phyloP scores from a whole-genome alignment of 2,113 vertebrate genomes.

The Plotosus lineatus region DNA sequence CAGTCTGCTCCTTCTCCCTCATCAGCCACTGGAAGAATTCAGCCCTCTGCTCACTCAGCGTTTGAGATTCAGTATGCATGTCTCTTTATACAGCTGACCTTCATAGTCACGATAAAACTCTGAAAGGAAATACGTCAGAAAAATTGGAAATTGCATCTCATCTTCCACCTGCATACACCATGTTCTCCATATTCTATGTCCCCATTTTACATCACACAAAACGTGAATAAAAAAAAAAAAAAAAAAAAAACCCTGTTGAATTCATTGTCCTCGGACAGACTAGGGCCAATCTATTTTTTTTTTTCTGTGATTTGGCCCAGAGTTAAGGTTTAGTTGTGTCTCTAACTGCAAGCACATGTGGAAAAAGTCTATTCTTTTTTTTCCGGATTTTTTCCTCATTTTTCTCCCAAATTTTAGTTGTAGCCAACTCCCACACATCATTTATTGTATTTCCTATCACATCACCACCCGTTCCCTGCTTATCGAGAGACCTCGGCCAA shows the following conservation, averaged over 20 bases:
- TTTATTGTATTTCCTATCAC: no score
- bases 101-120: slow-evolving; percentile 14
- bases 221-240: neutral
- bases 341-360: neutral
- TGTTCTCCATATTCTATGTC: slow-evolving; percentile 7
- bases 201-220: neutral
- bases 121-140: slow-evolving; percentile 2
- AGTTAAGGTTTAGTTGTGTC: neutral
- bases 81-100: slow-evolving; percentile 40
- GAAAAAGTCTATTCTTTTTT: slow-evolving; percentile 29
- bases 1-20: slow-evolving; percentile 37
- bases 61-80: slow-evolving; percentile 19
- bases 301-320: neutral
- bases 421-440: no score
- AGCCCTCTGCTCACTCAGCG: slow-evolving; percentile 14
- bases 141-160: slow-evolving; percentile 2
- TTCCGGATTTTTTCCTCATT: no score
- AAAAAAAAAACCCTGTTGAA: neutral
- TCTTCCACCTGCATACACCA: neutral
- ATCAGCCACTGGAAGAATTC: slow-evolving; percentile 15
- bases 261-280: neutral
- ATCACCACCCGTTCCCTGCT: no score
- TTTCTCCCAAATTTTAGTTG: no score
- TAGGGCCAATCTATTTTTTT: neutral
- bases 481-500: no score